phyloP scores from a whole-genome alignment of 92 coral and sea anemone genomes.

The Zoanthus sociatus region DNA sequence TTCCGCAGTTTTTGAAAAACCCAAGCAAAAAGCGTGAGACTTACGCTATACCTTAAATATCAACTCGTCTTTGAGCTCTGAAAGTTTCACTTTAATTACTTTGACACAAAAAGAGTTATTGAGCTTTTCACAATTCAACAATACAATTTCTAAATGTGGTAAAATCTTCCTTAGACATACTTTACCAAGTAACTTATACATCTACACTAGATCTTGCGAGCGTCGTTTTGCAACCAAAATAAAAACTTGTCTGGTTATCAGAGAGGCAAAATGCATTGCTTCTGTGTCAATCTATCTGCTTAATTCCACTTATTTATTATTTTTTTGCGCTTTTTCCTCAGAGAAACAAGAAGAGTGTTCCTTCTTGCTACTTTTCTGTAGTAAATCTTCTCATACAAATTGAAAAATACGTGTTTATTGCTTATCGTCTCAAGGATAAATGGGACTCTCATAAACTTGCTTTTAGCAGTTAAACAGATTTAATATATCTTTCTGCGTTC shows the following conservation, averaged over 20 bases:
- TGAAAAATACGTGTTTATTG: too few species aligned
- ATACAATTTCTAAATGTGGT: conserved; percentile 1
- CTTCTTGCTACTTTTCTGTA: not conserved
- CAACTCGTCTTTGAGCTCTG: not conserved
- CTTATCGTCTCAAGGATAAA: too few species aligned
- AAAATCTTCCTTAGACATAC: not conserved
- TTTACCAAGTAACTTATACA: not conserved
- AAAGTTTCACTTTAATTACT: conserved; percentile 9
- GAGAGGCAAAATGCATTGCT: conserved; percentile 11
- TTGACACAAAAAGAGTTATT: conserved; percentile 6
- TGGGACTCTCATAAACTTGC: too few species aligned
- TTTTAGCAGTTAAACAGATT: too few species aligned
- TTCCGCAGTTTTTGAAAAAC: too few species aligned
- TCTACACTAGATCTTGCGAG: conserved; percentile 7
- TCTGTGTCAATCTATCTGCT: not conserved
- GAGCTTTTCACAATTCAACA: not conserved
- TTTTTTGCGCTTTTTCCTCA: conserved; percentile 1
- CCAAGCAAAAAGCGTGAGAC: too few species aligned
- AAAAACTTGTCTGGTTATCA: conserved; percentile 8
- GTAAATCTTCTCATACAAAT: too few species aligned
- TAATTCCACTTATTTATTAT: not conserved
- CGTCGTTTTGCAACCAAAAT: not conserved
- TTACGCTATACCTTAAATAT: not conserved
- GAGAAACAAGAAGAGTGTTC: not conserved
- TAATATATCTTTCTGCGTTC: too few species aligned